A percentile compares a stretch with the other conserved stretches of the same genome.
These are phyloP conservation scores for Myrmecobius fasciatus DNA, from an alignment of 2,113 vertebrate species.

Conservation along the genomic window DNA sequence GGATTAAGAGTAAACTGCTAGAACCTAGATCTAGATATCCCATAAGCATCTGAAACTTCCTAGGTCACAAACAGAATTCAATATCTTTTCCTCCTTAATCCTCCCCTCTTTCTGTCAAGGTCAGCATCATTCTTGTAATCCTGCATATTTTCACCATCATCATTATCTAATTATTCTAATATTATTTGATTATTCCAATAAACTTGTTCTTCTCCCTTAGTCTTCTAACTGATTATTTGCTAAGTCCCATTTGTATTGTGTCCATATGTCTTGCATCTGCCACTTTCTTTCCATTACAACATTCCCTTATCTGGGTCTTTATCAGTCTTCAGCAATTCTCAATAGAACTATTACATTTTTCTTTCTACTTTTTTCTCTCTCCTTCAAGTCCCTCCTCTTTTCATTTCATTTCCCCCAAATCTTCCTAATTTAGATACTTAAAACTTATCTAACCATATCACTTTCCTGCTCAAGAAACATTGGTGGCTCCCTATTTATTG, in stretches of 20 bases:
- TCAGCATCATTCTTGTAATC: neutral
- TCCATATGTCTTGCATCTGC: neutral
- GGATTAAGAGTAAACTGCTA: neutral
- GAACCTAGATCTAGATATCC: neutral
- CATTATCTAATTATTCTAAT: neutral
- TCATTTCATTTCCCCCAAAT: neutral
- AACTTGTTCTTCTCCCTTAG: neutral
- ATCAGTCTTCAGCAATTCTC: neutral
- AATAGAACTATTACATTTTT: neutral
- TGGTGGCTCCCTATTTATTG: neutral
- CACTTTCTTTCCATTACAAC: neutral
- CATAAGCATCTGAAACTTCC: neutral
- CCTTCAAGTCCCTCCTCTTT: neutral
- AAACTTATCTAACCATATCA: neutral
- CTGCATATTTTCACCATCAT: neutral
- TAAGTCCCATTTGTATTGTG: neutral
- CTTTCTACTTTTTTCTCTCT: neutral
- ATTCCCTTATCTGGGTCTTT: neutral
- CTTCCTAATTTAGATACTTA: neutral
- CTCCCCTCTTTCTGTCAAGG: neutral
- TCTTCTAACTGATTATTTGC: neutral
- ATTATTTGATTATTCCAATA: neutral
- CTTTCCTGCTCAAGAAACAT: neutral
- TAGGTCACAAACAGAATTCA: neutral
- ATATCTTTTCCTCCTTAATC: neutral